These are phyloP conservation scores for Nycticebus coucang DNA, from an alignment of 2,113 vertebrate genomes.

Conservation along the genomic window DNA sequence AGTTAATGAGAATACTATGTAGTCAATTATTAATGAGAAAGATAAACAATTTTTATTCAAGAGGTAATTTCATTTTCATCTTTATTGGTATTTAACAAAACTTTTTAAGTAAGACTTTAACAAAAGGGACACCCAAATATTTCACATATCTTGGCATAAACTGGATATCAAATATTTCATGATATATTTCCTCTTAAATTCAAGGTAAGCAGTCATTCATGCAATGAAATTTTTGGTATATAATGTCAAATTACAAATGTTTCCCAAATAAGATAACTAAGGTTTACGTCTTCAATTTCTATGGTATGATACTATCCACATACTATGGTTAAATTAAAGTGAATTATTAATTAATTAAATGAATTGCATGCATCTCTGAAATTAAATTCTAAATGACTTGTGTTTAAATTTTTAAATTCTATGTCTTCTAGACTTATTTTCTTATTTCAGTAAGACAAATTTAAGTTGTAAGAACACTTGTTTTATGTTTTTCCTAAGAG, in stretches of 20 bases:
- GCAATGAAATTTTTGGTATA: neutral
- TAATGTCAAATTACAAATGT: neutral
- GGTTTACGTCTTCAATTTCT: neutral
- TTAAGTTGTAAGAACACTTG: neutral
- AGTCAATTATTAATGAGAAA: neutral
- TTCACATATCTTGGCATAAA: neutral
- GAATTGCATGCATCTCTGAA: neutral
- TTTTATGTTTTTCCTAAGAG: neutral
- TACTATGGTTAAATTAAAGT: neutral
- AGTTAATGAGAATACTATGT: neutral
- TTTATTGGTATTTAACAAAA: neutral
- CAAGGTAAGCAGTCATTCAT: neutral
- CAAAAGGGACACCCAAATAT: neutral
- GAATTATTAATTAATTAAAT: constrained; percentile 9
- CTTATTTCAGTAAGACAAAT: neutral
- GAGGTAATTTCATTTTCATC: neutral
- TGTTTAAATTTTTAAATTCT: neutral
- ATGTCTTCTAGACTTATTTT: neutral
- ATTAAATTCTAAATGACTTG: neutral
- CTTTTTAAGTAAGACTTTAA: neutral
- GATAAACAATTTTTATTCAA: neutral
- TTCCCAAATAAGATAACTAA: neutral
- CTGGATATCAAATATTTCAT: neutral
- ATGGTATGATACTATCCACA: neutral
- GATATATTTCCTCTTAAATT: constrained; percentile 13